Base-by-base conservation (phyloP, 2,797 vertebrate genomes). In the Momotus momota region DNA sequence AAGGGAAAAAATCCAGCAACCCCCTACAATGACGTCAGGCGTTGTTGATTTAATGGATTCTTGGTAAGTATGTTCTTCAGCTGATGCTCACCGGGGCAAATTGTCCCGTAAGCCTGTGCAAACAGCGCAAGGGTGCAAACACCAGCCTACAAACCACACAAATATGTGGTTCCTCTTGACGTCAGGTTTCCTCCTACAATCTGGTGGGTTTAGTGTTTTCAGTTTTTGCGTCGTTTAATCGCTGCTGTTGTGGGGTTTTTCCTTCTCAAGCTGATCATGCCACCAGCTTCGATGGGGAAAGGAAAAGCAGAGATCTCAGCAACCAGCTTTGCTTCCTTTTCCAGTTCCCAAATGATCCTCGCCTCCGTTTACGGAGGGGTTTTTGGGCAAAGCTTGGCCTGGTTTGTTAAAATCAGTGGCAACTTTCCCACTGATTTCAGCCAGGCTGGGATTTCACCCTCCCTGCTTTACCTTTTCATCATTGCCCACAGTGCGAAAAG, bases 11-110 rank as follows among this genome's bases (percentile, higher is more conserved):
- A 54, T 5, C 62, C 85, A 3, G 23, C 33, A 41, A 7, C 13
- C 1, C 51, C 33, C 20, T 1, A 19, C 5, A 61, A 3, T 26
- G 87, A 92, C 33, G 11, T 73, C 20, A 41, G 41, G 26, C 0
- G 0, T 14, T 51, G 64, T 61, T 86, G 93, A 45, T 81, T 70
- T 51, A 84, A 62, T n/a, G 0, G 6, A 13, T 3, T 85, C 57
- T 57, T 9, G 31, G 77, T 86, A 77, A 95, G 93, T 86, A 67
- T 0, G 8, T n/a, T 22, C 73, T 48, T 64, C 75, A 62, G 69
- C 60, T 40, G 27, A 33, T 0, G 5, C 70, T 81, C 81, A n/a
- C 49, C 2, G 0, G 41, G 51, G 38, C 77, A 77, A 67, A 52
- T 4, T 64, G 70, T 80, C 25, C 58, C 71, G 35, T 43, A 26